Evolutionary conservation across 2,797 vertebrate genomes (phyloP).

Genomic region (Aldrovandia affinis): DNA sequence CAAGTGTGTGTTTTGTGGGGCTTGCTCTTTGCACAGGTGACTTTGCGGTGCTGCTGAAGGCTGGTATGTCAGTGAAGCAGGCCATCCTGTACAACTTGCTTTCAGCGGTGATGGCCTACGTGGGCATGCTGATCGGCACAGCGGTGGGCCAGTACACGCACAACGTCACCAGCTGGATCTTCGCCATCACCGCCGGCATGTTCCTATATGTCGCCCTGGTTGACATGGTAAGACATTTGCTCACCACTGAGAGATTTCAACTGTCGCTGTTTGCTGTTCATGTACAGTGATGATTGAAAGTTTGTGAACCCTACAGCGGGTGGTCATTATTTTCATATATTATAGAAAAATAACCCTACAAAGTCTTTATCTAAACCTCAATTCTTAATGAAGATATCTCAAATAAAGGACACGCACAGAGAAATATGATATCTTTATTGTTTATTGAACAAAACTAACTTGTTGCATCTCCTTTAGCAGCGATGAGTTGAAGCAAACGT

Average conservation of each 20-base stretch:
- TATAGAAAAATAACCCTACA: too few species aligned
- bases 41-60: constrained; percentile 96
- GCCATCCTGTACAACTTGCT: constrained; percentile 96
- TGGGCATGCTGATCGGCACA: constrained; percentile 94
- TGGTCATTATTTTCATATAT: too few species aligned
- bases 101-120: constrained; percentile 95
- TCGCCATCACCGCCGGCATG: constrained; percentile 97
- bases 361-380: too few species aligned
- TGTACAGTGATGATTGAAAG: not conserved
- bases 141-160: constrained; percentile 93
- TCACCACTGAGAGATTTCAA: not conserved
- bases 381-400: too few species aligned
- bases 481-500: too few species aligned
- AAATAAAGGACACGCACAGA: too few species aligned
- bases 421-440: too few species aligned
- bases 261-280: not conserved
- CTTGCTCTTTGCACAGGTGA: constrained; percentile 77
- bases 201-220: constrained; percentile 98
- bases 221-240: constrained; percentile 86
- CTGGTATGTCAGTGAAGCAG: constrained; percentile 96
- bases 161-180: constrained; percentile 96
- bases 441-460: too few species aligned
- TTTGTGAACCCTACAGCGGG: too few species aligned
- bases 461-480: too few species aligned
- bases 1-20: too few species aligned